Conservation (phyloP, 2,113 vertebrate genomes). For the Kryptolebias marmoratus region DNA sequence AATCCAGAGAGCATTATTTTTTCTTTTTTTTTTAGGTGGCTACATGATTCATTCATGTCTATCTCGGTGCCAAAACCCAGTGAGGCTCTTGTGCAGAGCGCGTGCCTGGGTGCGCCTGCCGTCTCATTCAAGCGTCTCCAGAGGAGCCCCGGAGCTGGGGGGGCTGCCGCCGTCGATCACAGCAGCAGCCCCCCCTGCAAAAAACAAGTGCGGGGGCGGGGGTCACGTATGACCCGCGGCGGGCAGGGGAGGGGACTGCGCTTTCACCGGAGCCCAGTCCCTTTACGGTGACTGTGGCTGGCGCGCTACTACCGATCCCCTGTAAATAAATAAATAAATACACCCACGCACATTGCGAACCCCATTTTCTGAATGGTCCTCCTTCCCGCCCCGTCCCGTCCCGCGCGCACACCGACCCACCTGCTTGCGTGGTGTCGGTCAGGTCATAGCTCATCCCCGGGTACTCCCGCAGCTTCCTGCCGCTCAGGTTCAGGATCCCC, state of each 20-base stretch:
- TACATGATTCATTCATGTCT: conserved; percentile 49
- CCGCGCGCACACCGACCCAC: conserved; percentile 73
- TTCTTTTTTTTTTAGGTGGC: background rate
- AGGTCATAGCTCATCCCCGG: conserved; percentile 91
- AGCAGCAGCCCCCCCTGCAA: conserved; percentile 37
- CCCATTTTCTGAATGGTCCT: background rate
- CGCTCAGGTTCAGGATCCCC: conserved; percentile 92
- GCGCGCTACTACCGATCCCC: too few relatives aligned
- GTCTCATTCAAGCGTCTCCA: conserved; percentile 68
- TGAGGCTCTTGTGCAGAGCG: conserved; percentile 49
- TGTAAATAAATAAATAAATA: background rate
- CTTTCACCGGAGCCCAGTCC: background rate
- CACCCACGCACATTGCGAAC: background rate
- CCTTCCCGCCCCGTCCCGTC: too few relatives aligned
- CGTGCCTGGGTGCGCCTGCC: conserved; percentile 67
- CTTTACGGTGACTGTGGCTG: too few relatives aligned
- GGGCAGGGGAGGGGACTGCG: conserved; percentile 7
- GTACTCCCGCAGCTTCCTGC: conserved; percentile 95
- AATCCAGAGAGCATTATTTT: background rate
- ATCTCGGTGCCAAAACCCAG: conserved; percentile 27
- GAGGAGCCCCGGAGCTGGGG: background rate
- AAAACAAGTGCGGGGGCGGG: conserved; percentile 8
- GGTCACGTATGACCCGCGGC: conserved; percentile 1
- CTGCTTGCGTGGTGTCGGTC: conserved; percentile 94
- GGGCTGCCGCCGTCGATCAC: conserved; percentile 47